Evolutionary conservation across 2,888 invertebrate species (phyloP).

Genomic region (Hyalella azteca): DNA sequence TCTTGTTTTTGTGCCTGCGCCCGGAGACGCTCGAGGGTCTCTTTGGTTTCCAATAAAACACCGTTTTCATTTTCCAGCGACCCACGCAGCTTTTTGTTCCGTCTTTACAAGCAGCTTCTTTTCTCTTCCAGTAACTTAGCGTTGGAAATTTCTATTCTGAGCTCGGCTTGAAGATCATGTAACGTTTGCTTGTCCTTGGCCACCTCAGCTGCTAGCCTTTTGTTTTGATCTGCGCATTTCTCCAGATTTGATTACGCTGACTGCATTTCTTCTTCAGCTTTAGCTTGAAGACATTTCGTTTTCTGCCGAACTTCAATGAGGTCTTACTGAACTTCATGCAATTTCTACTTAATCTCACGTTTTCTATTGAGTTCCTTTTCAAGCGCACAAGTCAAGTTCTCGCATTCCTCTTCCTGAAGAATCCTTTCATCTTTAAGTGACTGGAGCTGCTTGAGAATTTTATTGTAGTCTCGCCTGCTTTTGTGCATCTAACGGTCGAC

Average conservation of each 20-base stretch:
- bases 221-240: neutral
- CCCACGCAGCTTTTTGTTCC: neutral
- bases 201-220: constrained; percentile 4
- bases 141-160: constrained; percentile 13
- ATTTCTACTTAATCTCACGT: neutral
- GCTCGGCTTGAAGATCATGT: constrained; percentile 9
- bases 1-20: neutral
- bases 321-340: neutral
- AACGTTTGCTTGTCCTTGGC: neutral
- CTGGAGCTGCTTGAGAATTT: constrained; percentile 1
- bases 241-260: neutral
- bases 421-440: neutral
- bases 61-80: neutral
- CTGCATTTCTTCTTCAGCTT: neutral
- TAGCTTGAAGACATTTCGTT: neutral
- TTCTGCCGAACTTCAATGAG: neutral
- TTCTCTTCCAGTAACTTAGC: neutral
- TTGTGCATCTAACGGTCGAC: neutral
- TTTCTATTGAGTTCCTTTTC: neutral
- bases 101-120: neutral
- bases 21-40: neutral
- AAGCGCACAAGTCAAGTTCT: neutral
- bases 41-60: neutral
- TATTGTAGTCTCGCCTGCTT: neutral
- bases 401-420: constrained; percentile 7